Evolutionary conservation across 2,113 vertebrate species (phyloP).

Genomic region (Melanostigma gelatinosum): DNA sequence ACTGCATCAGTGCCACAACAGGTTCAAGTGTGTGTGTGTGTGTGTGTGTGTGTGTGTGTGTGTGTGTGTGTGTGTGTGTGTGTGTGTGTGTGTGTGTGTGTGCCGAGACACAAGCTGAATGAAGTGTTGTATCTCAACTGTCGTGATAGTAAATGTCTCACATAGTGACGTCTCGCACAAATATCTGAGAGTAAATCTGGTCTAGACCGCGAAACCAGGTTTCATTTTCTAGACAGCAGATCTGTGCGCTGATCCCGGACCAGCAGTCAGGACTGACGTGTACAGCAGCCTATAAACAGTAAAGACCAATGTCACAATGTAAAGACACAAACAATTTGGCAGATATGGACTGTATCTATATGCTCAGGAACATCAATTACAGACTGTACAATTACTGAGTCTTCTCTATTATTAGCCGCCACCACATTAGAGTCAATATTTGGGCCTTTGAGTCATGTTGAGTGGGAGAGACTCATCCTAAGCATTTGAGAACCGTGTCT

Average conservation of each 20-base stretch:
- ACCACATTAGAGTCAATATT: conserved; percentile 52
- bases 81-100: neutral
- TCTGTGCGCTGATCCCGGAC: conserved; percentile 18
- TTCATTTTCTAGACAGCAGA: conserved; percentile 16
- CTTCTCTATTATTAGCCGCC: conserved; percentile 39
- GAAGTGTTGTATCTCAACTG: conserved; percentile 21
- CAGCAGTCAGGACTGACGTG: conserved; percentile 34
- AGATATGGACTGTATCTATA: neutral
- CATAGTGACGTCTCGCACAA: neutral
- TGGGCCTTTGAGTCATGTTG: conserved; percentile 68
- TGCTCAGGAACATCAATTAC: conserved; percentile 7
- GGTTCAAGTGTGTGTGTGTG: conserved; percentile 18
- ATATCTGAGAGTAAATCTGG: conserved; percentile 33
- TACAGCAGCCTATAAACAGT: conserved; percentile 19
- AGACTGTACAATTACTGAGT: neutral
- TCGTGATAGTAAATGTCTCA: conserved; percentile 12
- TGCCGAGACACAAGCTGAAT: neutral
- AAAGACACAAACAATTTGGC: conserved; percentile 9
- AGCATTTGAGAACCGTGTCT: conserved; percentile 57
- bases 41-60: no score
- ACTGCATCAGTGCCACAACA: neutral
- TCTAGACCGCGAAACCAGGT: conserved; percentile 27
- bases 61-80: conserved; percentile 2
- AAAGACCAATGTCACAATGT: neutral
- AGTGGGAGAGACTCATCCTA: conserved; percentile 65